Conservation (phyloP, 30 jellyfish, hydroid and myxozoan genomes). For the Chrysaora quinquecirrha region DNA sequence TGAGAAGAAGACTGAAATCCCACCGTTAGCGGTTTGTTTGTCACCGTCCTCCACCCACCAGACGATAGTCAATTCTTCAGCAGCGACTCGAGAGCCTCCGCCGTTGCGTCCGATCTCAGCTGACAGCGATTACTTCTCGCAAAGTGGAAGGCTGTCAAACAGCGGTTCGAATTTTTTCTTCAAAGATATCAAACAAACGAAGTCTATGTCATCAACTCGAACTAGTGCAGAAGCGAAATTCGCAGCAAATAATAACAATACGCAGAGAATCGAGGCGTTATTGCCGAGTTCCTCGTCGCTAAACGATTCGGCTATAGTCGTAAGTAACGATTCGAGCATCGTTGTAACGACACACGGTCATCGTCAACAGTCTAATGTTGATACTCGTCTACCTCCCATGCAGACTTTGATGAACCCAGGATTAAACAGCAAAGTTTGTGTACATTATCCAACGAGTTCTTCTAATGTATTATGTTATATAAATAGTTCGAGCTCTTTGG, state of each 20-base stretch:
- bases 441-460: not conserved
- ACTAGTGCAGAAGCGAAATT: not conserved
- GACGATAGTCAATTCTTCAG: slow-evolving; percentile 24
- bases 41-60: slow-evolving; percentile 53
- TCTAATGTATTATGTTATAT: not conserved
- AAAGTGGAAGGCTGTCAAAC: slow-evolving; percentile 14
- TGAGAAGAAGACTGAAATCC: slow-evolving; percentile 13
- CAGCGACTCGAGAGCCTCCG: slow-evolving; percentile 61
- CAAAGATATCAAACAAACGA: slow-evolving; percentile 40
- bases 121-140: slow-evolving; percentile 38
- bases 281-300: not conserved
- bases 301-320: not conserved
- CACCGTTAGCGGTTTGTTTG: slow-evolving; percentile 70
- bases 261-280: not conserved
- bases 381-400: not conserved
- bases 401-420: not conserved
- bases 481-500: not conserved
- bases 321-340: not conserved
- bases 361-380: not conserved
- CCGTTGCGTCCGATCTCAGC: slow-evolving; percentile 70
- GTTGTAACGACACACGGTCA: not conserved
- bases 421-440: not conserved
- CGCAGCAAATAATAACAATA: not conserved
- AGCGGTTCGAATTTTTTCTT: slow-evolving; percentile 60
- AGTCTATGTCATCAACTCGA: not conserved